Base-by-base conservation (phyloP, 2,113 vertebrate genomes). In the Phrynocephalus versicolor region DNA sequence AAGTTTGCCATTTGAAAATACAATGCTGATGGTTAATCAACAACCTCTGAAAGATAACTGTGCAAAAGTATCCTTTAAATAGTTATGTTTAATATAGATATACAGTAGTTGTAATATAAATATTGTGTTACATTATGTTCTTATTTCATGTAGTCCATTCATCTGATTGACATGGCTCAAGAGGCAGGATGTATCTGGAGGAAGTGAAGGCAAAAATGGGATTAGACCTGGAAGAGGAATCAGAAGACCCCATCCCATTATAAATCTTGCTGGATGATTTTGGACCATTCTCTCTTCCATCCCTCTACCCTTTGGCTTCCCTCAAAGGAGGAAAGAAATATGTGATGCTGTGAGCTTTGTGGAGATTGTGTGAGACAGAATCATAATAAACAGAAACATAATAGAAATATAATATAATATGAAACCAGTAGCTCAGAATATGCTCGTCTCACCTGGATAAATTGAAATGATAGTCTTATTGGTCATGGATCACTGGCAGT, bases 41-140 rank as follows among this genome's bases (percentile, higher is more conserved):
- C 81, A 60, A 87, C 92, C 94, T 95, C 94, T 93, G 83, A 79
- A 95, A 94, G 90, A 91, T 91, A 96, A 96, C 96, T 88, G 94
- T n/a, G n/a, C n/a, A 67, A 85, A 92, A 89, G 78, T 81, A 87
- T 94, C 90, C 87, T 75, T 79, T 45, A 67, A 89, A 94, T 90
- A 90, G 83, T 93, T 92, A 93, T 94, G 86, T 41, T 23, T 14
- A 41, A 41, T 70, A 35, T 70, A 33, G 67, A 89, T 87, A 82
- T 92, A n/a, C n/a, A n/a, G n/a, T n/a, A 27, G 8, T 67, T 51
- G 45, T 51, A n/a, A n/a, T n/a, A n/a, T 10, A 51, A 51, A 5
- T 51, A 51, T 51, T 51, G 45, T 51, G 45, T 51, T 51, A 51
- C 45, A 51, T 51, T 51, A 10, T 51, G 10, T 51, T 51, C 45